phyloP scores from a whole-genome alignment of 2,113 vertebrate genomes.

The Lagopus leucura region DNA sequence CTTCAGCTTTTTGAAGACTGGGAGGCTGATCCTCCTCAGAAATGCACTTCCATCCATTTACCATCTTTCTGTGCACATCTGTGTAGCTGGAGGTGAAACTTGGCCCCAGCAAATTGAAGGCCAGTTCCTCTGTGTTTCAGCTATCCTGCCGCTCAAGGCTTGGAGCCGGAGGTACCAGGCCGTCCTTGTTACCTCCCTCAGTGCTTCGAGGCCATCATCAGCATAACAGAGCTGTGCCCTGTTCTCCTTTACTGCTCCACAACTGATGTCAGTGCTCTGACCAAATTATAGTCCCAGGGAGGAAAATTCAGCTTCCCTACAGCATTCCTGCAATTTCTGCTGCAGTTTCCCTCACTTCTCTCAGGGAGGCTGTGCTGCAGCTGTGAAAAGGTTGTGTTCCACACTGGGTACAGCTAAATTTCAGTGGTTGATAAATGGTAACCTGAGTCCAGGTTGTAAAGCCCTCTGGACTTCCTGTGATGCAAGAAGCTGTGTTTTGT shows the following conservation, averaged over 20 bases:
- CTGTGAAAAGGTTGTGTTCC: not conserved
- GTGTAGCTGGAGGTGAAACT: not conserved
- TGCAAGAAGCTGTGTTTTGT: not conserved
- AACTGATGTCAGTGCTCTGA: not conserved
- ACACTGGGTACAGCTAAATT: not conserved
- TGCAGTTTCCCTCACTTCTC: not conserved
- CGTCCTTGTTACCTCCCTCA: not conserved
- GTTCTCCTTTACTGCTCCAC: fast-evolving
- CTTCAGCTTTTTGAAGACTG: not conserved
- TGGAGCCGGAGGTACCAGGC: not conserved
- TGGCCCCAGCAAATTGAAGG: not conserved
- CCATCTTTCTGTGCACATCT: not conserved
- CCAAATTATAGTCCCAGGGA: not conserved
- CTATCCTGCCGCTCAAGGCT: not conserved
- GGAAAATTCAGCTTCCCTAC: not conserved
- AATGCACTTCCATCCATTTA: not conserved
- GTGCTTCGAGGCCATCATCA: not conserved
- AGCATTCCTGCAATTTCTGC: not conserved
- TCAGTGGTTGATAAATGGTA: not conserved
- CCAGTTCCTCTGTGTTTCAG: not conserved
- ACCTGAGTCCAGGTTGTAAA: not conserved
- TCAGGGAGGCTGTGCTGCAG: not conserved
- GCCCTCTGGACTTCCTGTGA: not conserved
- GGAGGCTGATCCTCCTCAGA: not conserved
- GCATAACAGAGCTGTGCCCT: fast-evolving